Base-by-base conservation (phyloP, 2,797 vertebrate genomes). In the Etheostoma perlongum region DNA sequence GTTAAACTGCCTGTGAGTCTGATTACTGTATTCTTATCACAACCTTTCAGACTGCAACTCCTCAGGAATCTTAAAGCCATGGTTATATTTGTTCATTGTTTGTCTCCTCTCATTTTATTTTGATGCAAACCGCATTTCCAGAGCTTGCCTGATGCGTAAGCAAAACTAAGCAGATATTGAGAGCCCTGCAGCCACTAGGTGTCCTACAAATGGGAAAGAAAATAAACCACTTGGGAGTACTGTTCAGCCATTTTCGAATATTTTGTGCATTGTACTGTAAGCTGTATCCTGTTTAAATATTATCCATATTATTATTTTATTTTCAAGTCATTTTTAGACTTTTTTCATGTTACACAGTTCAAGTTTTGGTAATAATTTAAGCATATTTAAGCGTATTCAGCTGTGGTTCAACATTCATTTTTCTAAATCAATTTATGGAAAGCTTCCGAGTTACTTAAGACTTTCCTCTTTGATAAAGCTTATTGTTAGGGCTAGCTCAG, bases 371-470 rank as follows among this genome's bases (percentile, higher is more conserved):
- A 15, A 44, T 44, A 44, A 44, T 44, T 44, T 44, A 44, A 44
- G 42, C 42, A 15, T 44, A 13, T 44, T 23, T 27, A 40, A 40
- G 36, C 12, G 36, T 40, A 11, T 40, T 44, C 13, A 61, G 7
- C 3, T 16, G 15, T 49, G 33, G 12, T 25, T 73, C 9, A 30
- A 0, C 7, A 52, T 21, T 4, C 0, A 1, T 21, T 16, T 48
- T 46, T 68, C 53, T 59, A 51, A 48, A 57, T 30, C 14, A n/a
- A 23, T 73, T 53, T 5, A 40, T 8, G 1, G 5, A 49, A 40
- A 70, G 10, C 63, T 54, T 76, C 1, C 30, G 42, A 36, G 57
- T 65, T 51, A 85, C 96, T 23, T 23, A 23, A 23, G 21, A 23
- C 21, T 23, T 23, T 23, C 21, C 21, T 23, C 21, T 23, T 23